Conservation (phyloP, 2,888 invertebrate genomes). For the Sinohyriopsis cumingii region DNA sequence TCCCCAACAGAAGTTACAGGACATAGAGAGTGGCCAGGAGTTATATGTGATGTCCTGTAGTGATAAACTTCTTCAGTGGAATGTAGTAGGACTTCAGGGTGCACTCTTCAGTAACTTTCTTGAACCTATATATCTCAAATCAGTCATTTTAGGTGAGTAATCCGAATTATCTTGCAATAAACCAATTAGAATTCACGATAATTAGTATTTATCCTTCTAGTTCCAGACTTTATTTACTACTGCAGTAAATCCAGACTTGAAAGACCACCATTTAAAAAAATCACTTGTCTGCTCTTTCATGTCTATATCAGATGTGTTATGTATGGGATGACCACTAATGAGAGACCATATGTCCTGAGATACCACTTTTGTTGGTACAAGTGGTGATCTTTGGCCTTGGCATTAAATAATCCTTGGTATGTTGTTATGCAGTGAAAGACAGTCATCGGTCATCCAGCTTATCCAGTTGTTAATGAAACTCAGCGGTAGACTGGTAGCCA, state of each 20-base stretch:
- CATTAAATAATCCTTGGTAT: neutral
- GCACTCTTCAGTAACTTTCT: conserved; percentile 57
- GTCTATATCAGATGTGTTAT: too few relatives aligned
- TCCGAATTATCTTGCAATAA: neutral
- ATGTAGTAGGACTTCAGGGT: conserved; percentile 67
- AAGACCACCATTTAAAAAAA: too few relatives aligned
- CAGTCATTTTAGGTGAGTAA: conserved; percentile 61
- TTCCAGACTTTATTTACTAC: too few relatives aligned
- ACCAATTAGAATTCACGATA: neutral
- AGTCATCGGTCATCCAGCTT: too few relatives aligned
- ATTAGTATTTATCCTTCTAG: neutral
- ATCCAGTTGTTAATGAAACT: too few relatives aligned
- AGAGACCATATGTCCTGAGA: too few relatives aligned
- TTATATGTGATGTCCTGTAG: conserved; percentile 62
- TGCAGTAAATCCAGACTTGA: too few relatives aligned
- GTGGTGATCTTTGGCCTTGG: neutral
- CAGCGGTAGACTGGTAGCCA: too few relatives aligned
- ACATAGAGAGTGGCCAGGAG: conserved; percentile 30
- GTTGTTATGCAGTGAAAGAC: neutral
- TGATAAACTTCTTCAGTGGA: conserved; percentile 68
- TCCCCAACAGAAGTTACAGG: conserved; percentile 33
- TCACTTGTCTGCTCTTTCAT: too few relatives aligned
- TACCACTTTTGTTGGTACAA: too few relatives aligned
- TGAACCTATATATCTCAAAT: conserved; percentile 61
- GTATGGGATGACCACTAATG: too few relatives aligned